Evolutionary conservation across 2,797 vertebrate species (phyloP).

Genomic region (Iguana delicatissima): DNA sequence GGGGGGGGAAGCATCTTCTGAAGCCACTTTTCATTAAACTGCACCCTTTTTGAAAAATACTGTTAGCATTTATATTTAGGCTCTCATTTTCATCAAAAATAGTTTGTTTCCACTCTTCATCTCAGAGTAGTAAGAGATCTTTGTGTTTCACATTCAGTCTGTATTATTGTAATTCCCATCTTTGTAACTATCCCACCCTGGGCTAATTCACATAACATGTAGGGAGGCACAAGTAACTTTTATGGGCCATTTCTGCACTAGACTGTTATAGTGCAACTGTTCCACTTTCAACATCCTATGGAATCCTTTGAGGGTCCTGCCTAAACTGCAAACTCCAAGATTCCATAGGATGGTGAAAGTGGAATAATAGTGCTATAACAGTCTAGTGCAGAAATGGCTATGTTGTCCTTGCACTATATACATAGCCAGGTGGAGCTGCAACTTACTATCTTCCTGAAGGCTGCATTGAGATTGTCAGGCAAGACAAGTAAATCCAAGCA

Average conservation of each 20-base stretch:
- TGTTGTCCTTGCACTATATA: not conserved
- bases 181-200: not conserved
- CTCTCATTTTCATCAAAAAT: not conserved
- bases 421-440: not conserved
- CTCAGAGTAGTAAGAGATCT: not conserved
- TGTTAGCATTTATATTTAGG: conserved; percentile 8
- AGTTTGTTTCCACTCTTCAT: not conserved
- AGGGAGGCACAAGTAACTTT: not conserved
- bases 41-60: conserved; percentile 18
- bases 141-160: not conserved
- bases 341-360: too few species aligned
- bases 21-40: conserved; percentile 1
- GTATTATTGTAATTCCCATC: not conserved
- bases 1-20: not conserved
- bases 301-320: too few species aligned
- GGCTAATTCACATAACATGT: not conserved
- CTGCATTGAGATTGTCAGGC: not conserved
- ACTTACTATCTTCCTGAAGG: not conserved
- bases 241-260: not conserved
- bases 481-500: not conserved
- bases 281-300: too few species aligned
- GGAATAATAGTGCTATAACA: too few species aligned
- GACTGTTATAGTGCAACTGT: too few species aligned
- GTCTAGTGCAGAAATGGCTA: too few species aligned
- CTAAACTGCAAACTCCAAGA: too few species aligned